Evolutionary conservation across 2,113 vertebrate species (phyloP).

Genomic region (Epinephelus fuscoguttatus): DNA sequence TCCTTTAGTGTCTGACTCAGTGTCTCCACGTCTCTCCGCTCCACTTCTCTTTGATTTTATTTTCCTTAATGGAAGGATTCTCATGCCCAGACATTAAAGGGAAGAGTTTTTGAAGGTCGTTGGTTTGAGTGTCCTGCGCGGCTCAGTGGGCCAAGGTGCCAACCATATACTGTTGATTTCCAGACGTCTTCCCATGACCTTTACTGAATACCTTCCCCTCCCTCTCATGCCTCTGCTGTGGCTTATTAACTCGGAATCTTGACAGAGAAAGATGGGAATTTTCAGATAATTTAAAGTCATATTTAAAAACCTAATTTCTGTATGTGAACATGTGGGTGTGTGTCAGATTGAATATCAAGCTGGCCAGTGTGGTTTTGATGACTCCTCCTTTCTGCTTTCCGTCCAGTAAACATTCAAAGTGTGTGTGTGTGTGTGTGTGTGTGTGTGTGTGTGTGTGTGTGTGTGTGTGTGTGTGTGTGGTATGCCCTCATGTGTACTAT

Average conservation of each 20-base stretch:
- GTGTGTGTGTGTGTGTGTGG: slow-evolving; percentile 19
- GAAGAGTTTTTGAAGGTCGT: slow-evolving; percentile 14
- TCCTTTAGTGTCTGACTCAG: slow-evolving; percentile 53
- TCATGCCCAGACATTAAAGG: slow-evolving; percentile 28
- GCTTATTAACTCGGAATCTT: slow-evolving; percentile 15
- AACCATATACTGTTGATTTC: slow-evolving; percentile 36
- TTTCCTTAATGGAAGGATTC: slow-evolving; percentile 45
- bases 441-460: slow-evolving; percentile 8
- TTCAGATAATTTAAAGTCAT: background rate
- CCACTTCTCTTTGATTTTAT: slow-evolving; percentile 47
- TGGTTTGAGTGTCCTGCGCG: slow-evolving; percentile 18
- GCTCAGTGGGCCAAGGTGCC: slow-evolving; percentile 12
- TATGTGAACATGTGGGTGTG: background rate
- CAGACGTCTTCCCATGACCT: slow-evolving; percentile 33
- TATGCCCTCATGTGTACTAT: slow-evolving; percentile 53
- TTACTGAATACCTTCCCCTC: slow-evolving; percentile 46
- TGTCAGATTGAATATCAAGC: background rate
- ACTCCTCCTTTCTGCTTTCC: background rate
- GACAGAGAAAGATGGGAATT: background rate
- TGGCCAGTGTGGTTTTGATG: background rate
- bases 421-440: slow-evolving; percentile 22
- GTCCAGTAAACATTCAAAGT: slow-evolving; percentile 3
- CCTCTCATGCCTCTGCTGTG: slow-evolving; percentile 21
- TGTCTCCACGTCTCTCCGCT: slow-evolving; percentile 20
- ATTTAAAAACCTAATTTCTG: background rate